These are phyloP conservation scores for Cephus nigrinus DNA, from an alignment of 2,888 invertebrate species.

Conservation along the genomic window DNA sequence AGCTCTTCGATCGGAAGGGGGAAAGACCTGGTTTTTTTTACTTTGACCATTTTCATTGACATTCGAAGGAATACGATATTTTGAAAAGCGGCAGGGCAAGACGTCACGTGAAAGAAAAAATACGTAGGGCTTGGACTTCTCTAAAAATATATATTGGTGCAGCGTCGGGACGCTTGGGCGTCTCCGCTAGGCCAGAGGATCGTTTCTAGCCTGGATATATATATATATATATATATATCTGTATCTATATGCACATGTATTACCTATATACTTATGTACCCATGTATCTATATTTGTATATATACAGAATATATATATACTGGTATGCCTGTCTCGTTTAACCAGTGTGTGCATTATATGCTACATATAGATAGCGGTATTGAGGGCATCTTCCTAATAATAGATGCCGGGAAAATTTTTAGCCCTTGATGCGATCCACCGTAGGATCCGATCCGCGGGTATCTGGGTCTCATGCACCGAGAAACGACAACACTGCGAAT, in stretches of 20 bases:
- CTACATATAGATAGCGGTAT: slow-evolving; percentile 62
- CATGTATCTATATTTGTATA: slow-evolving; percentile 12
- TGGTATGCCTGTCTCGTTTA: slow-evolving; percentile 25
- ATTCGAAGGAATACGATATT: neutral
- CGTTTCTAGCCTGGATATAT: neutral
- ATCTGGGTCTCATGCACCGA: slow-evolving; percentile 39
- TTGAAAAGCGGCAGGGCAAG: neutral
- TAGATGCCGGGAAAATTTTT: slow-evolving; percentile 62
- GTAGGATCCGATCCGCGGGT: slow-evolving; percentile 39
- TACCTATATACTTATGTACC: slow-evolving; percentile 12
- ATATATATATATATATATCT: slow-evolving; percentile 11
- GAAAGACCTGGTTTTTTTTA: neutral
- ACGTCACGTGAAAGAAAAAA: neutral
- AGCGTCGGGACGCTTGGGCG: neutral
- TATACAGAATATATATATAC: slow-evolving; percentile 22
- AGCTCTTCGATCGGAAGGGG: neutral
- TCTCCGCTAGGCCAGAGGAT: slow-evolving; percentile 14
- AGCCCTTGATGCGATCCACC: slow-evolving; percentile 61
- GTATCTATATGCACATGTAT: slow-evolving; percentile 9
- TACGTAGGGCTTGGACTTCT: slow-evolving; percentile 26
- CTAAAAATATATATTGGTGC: slow-evolving; percentile 25
- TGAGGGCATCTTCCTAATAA: slow-evolving; percentile 65
- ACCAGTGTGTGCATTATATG: slow-evolving; percentile 25
- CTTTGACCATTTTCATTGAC: too few species aligned
- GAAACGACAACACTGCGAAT: slow-evolving; percentile 9